Percentiles rank a stretch among this genome's conserved stretches.
These are phyloP conservation scores for Deilephila porcellus DNA, from an alignment of 2,888 invertebrate species.

Conservation along the genomic window DNA sequence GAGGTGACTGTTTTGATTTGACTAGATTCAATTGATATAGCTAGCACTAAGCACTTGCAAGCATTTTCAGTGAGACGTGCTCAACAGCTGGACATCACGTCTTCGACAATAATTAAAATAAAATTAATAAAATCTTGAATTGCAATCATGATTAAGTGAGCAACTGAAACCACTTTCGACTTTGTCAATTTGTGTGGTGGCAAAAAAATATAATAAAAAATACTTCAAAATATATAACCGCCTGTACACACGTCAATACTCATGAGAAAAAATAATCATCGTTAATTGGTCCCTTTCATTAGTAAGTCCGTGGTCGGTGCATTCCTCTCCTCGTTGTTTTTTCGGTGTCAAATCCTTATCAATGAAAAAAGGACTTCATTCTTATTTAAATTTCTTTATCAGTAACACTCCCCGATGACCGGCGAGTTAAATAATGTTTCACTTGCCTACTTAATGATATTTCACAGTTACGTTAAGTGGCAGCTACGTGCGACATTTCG, in stretches of 20 bases:
- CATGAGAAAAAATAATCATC: conserved; percentile 81
- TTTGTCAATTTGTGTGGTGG: background rate
- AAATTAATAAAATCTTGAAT: too few species aligned
- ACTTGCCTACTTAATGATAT: conserved; percentile 48
- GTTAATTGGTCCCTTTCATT: conserved; percentile 85
- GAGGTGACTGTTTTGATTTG: too few species aligned
- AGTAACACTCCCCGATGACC: conserved; percentile 65
- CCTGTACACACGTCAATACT: conserved; percentile 67
- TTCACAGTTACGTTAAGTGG: conserved; percentile 27
- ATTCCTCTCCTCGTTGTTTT: conserved; percentile 77
- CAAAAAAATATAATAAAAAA: conserved; percentile 19
- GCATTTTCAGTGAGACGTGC: too few species aligned
- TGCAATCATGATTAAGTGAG: too few species aligned
- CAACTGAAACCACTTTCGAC: too few species aligned
- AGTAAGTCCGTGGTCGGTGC: conserved; percentile 77
- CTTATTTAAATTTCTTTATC: conserved; percentile 82
- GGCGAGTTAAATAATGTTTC: conserved; percentile 68
- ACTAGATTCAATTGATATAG: too few species aligned
- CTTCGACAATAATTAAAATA: too few species aligned
- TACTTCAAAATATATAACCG: conserved; percentile 41
- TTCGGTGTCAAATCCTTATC: conserved; percentile 83
- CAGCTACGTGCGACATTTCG: conserved; percentile 15
- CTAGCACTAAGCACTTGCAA: too few species aligned
- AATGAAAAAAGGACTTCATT: conserved; percentile 83
- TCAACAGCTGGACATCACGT: too few species aligned